Evolutionary conservation across 2,797 vertebrate species (phyloP).

Genomic region (Gadopsis bispinosus): DNA sequence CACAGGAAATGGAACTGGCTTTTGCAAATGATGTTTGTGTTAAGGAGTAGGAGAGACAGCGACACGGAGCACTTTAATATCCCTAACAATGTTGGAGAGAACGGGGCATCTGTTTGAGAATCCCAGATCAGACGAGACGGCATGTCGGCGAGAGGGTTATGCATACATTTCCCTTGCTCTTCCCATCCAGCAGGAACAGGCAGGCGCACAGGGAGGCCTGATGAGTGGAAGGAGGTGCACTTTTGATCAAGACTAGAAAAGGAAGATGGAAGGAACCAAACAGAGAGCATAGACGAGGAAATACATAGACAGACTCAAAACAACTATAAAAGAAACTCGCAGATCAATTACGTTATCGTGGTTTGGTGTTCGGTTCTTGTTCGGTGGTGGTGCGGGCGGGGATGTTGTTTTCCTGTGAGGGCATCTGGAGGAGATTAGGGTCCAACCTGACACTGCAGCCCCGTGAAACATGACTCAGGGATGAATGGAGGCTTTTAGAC

Average conservation of each 20-base stretch:
- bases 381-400: not conserved
- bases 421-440: constrained; percentile 86
- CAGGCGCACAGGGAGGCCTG: constrained; percentile 35
- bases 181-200: constrained; percentile 69
- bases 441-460: constrained; percentile 77
- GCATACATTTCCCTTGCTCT: constrained; percentile 78
- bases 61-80: constrained; percentile 67
- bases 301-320: constrained; percentile 23
- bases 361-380: constrained; percentile 31
- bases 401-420: constrained; percentile 61
- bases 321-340: constrained; percentile 19
- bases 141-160: constrained; percentile 72
- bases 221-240: constrained; percentile 55
- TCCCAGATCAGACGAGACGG: constrained; percentile 77
- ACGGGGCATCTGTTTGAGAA: constrained; percentile 73
- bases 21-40: constrained; percentile 62
- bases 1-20: constrained; percentile 63
- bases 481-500: constrained; percentile 79
- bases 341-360: constrained; percentile 58
- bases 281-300: constrained; percentile 24
- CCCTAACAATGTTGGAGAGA: constrained; percentile 58
- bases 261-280: constrained; percentile 42
- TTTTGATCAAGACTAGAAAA: constrained; percentile 60
- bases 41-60: constrained; percentile 58
- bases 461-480: constrained; percentile 83